Conservation (phyloP, 2,113 vertebrate genomes). For the Oceanites oceanicus region DNA sequence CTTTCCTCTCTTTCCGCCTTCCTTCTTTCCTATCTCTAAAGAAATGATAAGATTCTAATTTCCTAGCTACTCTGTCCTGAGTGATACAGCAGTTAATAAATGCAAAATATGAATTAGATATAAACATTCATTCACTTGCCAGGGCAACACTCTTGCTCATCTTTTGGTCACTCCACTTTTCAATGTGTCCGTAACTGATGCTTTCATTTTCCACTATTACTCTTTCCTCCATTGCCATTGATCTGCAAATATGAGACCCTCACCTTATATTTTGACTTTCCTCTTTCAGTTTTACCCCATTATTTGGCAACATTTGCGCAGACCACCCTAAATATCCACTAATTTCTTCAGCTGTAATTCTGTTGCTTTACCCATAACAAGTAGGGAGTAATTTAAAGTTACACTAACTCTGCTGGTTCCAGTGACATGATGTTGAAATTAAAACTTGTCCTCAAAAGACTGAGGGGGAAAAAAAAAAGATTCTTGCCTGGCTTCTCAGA, state of each 20-base stretch:
- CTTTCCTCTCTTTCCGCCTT: not conserved
- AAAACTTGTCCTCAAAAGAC: not conserved
- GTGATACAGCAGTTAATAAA: not conserved
- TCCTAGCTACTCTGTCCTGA: not conserved
- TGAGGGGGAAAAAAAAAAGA: not conserved
- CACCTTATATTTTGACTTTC: not conserved
- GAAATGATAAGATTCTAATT: not conserved
- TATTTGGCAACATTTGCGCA: not conserved
- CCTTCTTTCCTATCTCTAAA: not conserved
- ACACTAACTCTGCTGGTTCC: not conserved
- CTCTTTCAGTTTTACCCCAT: not conserved
- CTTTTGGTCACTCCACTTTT: not conserved
- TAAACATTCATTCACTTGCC: not conserved
- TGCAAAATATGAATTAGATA: not conserved
- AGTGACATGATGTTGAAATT: not conserved
- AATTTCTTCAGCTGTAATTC: not conserved
- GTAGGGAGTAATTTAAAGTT: not conserved
- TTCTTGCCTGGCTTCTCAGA: not conserved
- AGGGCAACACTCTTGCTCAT: not conserved
- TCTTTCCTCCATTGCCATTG: not conserved
- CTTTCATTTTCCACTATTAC: not conserved
- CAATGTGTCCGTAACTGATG: not conserved
- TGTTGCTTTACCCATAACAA: not conserved
- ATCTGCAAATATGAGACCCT: not conserved
- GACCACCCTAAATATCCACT: not conserved